Conservation (phyloP, 2,113 vertebrate species). For the Pseudopodoces humilis region DNA sequence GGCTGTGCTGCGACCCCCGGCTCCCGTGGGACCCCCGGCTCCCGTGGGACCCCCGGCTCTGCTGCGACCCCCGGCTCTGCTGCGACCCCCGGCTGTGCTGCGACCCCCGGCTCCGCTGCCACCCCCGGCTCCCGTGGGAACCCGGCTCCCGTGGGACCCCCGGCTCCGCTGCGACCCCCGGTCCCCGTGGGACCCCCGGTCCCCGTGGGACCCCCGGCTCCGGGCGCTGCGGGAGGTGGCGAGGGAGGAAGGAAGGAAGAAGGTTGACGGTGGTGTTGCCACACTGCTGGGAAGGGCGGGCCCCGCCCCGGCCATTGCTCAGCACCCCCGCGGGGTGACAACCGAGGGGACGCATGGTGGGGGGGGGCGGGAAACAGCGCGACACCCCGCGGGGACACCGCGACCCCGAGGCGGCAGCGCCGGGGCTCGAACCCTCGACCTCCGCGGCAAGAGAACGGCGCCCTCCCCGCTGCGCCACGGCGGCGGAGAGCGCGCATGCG, state of each 20-base stretch:
- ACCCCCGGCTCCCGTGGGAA: background rate
- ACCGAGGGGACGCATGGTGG: background rate
- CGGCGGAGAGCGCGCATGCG: background rate
- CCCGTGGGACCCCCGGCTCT: too few species aligned
- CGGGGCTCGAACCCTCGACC: rapidly evolving
- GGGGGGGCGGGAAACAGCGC: background rate
- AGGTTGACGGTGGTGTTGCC: background rate
- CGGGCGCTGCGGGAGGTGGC: background rate
- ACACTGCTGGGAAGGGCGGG: background rate
- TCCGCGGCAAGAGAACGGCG: rapidly evolving
- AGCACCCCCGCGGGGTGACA: background rate
- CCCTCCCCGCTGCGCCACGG: background rate
- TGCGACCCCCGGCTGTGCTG: background rate
- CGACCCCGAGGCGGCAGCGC: rapidly evolving
- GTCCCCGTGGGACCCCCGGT: too few species aligned
- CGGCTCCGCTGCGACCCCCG: background rate
- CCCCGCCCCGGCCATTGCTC: background rate
- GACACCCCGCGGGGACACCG: too few species aligned
- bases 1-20: background rate
- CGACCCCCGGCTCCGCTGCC: too few species aligned
- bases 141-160: background rate
- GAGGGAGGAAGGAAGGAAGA: background rate
- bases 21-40: background rate
- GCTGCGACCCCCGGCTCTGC: too few species aligned
- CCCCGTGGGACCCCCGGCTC: background rate